A percentile compares a stretch with the other conserved stretches of the same genome.
Evolutionary conservation across 2,797 vertebrate species (phyloP).

Genomic region (Oophaga sylvatica): DNA sequence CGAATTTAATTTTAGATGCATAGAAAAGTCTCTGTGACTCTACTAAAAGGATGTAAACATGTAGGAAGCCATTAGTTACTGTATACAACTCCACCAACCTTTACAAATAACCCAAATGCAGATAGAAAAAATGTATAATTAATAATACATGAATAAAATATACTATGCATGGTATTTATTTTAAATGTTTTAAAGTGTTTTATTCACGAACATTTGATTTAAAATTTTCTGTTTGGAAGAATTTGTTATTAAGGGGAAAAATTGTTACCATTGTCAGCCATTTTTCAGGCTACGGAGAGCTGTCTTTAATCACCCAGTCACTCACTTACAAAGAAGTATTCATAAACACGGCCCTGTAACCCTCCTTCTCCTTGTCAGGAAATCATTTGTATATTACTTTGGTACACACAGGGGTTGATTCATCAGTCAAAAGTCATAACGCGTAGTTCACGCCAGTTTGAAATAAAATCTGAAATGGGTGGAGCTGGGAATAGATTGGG

Average conservation of each 20-base stretch:
- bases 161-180: not conserved
- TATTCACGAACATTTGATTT: no score
- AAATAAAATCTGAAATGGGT: no score
- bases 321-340: not conserved
- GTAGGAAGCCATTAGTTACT: slow-evolving; percentile 17
- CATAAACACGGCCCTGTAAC: no score
- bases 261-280: not conserved
- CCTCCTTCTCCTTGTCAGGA: no score
- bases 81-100: not conserved
- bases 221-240: no score
- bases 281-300: not conserved
- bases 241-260: no score
- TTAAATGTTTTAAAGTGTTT: not conserved
- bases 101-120: slow-evolving; percentile 24
- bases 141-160: not conserved
- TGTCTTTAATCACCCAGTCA: not conserved
- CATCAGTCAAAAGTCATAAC: no score
- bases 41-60: slow-evolving; percentile 29
- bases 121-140: slow-evolving; percentile 2
- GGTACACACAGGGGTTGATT: no score
- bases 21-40: slow-evolving; percentile 32
- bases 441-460: no score
- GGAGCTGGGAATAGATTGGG: no score
- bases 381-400: no score
- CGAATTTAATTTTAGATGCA: slow-evolving; percentile 41